Base-by-base conservation (phyloP, 2,797 vertebrate species). In the Enteromius anoplus region DNA sequence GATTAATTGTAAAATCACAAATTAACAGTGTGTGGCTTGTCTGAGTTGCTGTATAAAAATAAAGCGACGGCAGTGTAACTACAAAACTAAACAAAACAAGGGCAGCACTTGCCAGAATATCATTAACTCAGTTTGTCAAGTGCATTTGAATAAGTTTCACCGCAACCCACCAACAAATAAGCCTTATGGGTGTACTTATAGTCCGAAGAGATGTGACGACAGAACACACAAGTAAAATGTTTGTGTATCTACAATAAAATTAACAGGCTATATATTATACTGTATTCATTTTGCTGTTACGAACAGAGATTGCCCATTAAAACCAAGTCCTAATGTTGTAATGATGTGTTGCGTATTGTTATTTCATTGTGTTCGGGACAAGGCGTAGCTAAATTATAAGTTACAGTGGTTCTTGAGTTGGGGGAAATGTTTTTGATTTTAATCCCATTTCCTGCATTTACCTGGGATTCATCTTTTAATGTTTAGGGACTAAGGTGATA, bases 111-210 rank as follows among this genome's bases (percentile, higher is more conserved):
- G 51, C 34, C 55, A 45, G 40, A 45, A 23, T 26, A 19, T 32
- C 55, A 23, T 47, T 9, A 62, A 23, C 69, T 49, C 8, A 6
- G 19, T 49, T 58, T 64, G 51, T 34, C 12, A 34, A 53, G 45
- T 26, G 64, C 4, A 68, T 68, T 68, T 68, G 32, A 40, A 68
- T 68, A 68, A 6, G n/a, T 79, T 68, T 66, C 47, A 79, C 45
- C 32, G 0, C 64, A 47, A 34, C 26, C 55, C 23, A 49, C 42
- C 10, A 78, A 64, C 58, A 65, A 79, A 53, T 51, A 68, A 26
- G 14, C 26, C 14, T 69, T 4, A 17, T 26, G 26, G 47, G 45
- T 32, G 68, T 70, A 70, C 66, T 45, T 69, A 7, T 15, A 8
- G 12, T 19, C 42, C 15, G 19, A 51, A 73, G 26, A 73, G 26